phyloP scores from a whole-genome alignment of 2,888 invertebrate genomes.

The Sarcophaga rosellei region DNA sequence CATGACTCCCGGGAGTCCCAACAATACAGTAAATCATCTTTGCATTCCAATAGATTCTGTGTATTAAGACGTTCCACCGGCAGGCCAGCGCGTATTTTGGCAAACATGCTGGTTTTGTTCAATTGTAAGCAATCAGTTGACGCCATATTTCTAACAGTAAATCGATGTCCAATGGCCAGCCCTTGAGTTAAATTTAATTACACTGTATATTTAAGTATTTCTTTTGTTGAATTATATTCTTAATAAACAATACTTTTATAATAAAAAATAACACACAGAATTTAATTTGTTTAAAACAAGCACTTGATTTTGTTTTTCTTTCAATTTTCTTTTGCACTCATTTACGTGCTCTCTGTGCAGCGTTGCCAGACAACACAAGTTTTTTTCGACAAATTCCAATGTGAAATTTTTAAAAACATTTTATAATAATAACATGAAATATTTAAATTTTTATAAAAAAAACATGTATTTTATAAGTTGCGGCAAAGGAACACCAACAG shows the following conservation, averaged over 20 bases:
- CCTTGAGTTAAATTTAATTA: neutral
- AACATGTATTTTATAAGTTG: too few relatives aligned
- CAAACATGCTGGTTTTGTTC: constrained; percentile 83
- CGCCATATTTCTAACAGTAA: constrained; percentile 57
- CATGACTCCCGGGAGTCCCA: constrained; percentile 85
- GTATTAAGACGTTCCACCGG: constrained; percentile 82
- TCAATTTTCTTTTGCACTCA: neutral
- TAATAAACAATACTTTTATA: neutral
- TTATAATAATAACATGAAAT: too few relatives aligned
- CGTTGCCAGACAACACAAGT: neutral
- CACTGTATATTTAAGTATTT: neutral
- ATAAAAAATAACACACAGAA: constrained; percentile 27
- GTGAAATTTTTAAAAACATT: too few relatives aligned
- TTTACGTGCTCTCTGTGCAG: neutral
- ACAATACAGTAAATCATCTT: constrained; percentile 84
- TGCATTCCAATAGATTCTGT: constrained; percentile 83
- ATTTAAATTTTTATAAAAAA: too few relatives aligned
- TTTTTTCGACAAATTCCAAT: too few relatives aligned
- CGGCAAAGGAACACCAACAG: too few relatives aligned
- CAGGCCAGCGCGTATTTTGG: constrained; percentile 82
- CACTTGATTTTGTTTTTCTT: constrained; percentile 16
- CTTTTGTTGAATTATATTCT: neutral
- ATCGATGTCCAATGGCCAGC: too few relatives aligned
- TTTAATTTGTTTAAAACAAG: constrained; percentile 20
- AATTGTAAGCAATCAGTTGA: constrained; percentile 82